phyloP scores from a whole-genome alignment of 35 echinoderm and acorn worm genomes.

The Holothuria glaberrima region DNA sequence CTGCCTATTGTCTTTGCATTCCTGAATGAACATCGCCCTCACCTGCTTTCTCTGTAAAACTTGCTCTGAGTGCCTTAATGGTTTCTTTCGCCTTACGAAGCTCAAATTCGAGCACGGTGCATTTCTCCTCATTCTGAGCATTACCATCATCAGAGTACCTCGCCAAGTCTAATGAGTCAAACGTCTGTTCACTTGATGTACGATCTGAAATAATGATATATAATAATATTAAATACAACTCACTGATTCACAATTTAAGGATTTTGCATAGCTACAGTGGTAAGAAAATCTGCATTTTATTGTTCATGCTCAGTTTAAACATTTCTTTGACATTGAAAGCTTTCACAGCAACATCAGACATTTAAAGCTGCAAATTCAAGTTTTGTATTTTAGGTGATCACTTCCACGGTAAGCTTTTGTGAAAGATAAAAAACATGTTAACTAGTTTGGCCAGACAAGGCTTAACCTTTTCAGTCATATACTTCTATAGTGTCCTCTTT shows the following conservation, averaged over 20 bases:
- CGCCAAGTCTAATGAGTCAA: conserved; percentile 96
- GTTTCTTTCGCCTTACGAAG: conserved; percentile 95
- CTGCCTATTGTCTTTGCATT: too few species aligned
- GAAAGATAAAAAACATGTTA: too few species aligned
- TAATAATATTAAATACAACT: background rate
- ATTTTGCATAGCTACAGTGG: background rate
- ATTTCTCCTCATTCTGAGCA: conserved; percentile 87
- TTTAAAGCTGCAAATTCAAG: too few species aligned
- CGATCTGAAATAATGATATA: conserved; percentile 72
- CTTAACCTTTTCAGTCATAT: too few species aligned
- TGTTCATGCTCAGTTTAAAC: too few species aligned
- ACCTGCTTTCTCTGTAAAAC: conserved; percentile 96
- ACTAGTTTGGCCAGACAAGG: too few species aligned
- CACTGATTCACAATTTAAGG: background rate
- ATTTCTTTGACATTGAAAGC: too few species aligned
- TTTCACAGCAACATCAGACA: too few species aligned
- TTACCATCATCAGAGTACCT: conserved; percentile 97
- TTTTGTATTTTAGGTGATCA: too few species aligned
- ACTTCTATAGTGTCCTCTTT: too few species aligned
- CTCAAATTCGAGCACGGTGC: conserved; percentile 97
- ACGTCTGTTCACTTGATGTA: conserved; percentile 96
- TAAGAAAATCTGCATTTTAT: too few species aligned
- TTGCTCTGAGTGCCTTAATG: conserved; percentile 95
- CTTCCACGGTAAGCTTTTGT: too few species aligned
- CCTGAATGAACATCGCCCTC: conserved; percentile 1